Conservation (phyloP, 1,140 invertebrate genomes). For the Bombus superbus region DNA sequence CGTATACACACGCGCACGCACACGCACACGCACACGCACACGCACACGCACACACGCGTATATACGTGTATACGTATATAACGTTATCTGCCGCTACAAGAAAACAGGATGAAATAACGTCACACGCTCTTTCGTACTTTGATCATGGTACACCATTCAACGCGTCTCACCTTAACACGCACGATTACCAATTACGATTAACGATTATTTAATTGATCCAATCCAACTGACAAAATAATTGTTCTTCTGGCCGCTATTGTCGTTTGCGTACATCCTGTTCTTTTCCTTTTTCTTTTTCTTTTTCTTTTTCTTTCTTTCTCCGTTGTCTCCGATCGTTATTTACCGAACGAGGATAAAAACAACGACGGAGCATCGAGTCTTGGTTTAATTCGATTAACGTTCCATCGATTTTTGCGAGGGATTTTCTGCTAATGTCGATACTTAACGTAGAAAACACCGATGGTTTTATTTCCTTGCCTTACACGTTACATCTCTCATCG, state of each 20-base stretch:
- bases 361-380: neutral
- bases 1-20: too few species aligned
- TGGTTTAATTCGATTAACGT: neutral
- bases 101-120: neutral
- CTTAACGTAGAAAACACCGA: slow-evolving; percentile 22
- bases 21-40: accelerated
- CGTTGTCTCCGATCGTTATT: neutral
- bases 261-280: neutral
- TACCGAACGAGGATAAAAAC: neutral
- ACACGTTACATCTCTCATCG: slow-evolving; percentile 16
- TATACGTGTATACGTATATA: slow-evolving; percentile 7
- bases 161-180: neutral
- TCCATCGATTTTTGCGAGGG: neutral
- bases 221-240: slow-evolving; percentile 26
- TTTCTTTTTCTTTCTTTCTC: accelerated
- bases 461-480: neutral
- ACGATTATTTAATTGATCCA: neutral
- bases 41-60: accelerated
- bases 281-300: neutral
- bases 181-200: slow-evolving; percentile 12
- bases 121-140: neutral
- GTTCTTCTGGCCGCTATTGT: slow-evolving; percentile 21
- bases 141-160: neutral
- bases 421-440: neutral
- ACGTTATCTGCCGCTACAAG: slow-evolving; percentile 30